A percentile compares a stretch with the other conserved stretches of the same genome.
Evolutionary conservation across 2,888 invertebrate genomes (phyloP).

Genomic region (Drosophila hamatofila): DNA sequence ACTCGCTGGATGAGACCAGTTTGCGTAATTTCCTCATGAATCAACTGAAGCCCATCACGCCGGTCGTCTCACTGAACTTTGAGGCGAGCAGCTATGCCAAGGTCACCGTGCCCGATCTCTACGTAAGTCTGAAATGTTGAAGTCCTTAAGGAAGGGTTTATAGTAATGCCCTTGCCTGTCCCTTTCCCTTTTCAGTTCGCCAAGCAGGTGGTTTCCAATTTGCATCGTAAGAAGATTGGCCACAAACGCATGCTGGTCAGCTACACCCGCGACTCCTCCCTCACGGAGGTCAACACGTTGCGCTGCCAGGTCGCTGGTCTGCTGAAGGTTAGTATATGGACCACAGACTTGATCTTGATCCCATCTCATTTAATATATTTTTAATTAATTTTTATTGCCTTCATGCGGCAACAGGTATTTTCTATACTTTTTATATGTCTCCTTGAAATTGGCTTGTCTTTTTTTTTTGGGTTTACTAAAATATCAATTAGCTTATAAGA

Average conservation of each 20-base stretch:
- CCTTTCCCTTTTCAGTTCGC: conserved; percentile 83
- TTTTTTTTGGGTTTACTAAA: background rate
- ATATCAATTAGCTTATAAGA: background rate
- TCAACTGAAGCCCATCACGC: conserved; percentile 85
- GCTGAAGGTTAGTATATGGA: conserved; percentile 86
- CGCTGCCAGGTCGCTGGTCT: conserved; percentile 90
- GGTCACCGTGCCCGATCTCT: conserved; percentile 85
- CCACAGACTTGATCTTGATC: too few relatives aligned
- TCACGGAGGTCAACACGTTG: conserved; percentile 88
- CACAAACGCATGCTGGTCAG: conserved; percentile 92
- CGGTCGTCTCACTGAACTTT: conserved; percentile 84
- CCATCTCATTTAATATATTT: background rate
- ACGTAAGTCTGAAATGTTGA: conserved; percentile 69
- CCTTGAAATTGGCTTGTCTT: background rate
- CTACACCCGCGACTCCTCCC: conserved; percentile 87
- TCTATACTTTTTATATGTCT: conserved; percentile 1
- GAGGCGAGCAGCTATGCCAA: conserved; percentile 85
- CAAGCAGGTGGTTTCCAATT: conserved; percentile 90
- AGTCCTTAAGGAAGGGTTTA: too few relatives aligned
- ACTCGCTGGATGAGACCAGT: conserved; percentile 84
- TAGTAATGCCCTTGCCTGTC: too few relatives aligned
- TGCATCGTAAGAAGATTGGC: conserved; percentile 93
- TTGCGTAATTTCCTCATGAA: conserved; percentile 83
- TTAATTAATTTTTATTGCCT: background rate
- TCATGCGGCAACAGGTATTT: background rate